These are phyloP conservation scores for Hydrolagus affinis DNA, from an alignment of 2,113 vertebrate genomes.

Conservation along the genomic window DNA sequence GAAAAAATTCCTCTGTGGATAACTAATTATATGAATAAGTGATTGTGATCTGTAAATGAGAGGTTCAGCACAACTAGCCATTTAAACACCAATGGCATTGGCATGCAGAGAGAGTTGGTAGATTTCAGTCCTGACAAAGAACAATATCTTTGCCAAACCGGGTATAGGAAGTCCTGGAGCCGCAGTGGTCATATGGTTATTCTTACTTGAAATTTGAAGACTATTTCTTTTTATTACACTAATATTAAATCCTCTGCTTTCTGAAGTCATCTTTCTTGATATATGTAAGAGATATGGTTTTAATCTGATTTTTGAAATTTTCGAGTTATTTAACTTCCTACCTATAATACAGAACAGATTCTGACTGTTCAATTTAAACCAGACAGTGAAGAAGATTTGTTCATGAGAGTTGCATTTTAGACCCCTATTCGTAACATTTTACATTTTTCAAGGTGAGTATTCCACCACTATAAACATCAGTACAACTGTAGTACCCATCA, in stretches of 20 bases:
- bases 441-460: too few relatives aligned
- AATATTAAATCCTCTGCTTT: background rate
- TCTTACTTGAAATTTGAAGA: conserved; percentile 6
- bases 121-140: background rate
- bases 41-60: too few relatives aligned
- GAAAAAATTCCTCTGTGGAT: too few relatives aligned
- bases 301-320: background rate
- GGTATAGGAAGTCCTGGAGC: background rate
- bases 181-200: background rate
- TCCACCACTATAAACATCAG: too few relatives aligned
- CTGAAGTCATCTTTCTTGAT: background rate
- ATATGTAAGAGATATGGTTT: background rate
- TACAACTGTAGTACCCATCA: too few relatives aligned
- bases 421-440: background rate
- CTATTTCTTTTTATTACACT: background rate
- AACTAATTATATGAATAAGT: too few relatives aligned
- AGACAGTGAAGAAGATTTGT: background rate
- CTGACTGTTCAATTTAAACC: background rate
- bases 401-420: background rate
- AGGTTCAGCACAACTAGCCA: too few relatives aligned
- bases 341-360: background rate
- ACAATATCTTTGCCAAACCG: background rate
- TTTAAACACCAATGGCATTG: too few relatives aligned
- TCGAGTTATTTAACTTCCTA: background rate
- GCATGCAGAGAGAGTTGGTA: background rate